Conservation (phyloP, 2,888 invertebrate genomes). For the Ormyrus nitidulus region DNA sequence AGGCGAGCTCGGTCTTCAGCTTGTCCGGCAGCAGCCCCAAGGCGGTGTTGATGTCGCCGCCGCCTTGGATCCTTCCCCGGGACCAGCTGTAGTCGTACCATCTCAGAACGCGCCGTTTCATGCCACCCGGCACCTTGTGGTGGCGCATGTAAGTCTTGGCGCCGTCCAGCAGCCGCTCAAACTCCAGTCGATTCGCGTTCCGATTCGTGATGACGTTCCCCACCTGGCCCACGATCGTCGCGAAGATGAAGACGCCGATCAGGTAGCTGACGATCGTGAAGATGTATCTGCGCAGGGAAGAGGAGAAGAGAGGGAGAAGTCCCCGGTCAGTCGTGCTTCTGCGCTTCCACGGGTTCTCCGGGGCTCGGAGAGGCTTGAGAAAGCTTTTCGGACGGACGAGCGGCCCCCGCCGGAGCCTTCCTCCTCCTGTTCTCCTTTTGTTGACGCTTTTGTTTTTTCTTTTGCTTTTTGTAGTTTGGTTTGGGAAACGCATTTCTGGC, state of each 20-base stretch:
- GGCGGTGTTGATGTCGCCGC: slow-evolving; percentile 96
- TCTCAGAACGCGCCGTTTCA: slow-evolving; percentile 95
- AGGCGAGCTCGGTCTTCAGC: slow-evolving; percentile 95
- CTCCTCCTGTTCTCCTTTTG: slow-evolving; percentile 61
- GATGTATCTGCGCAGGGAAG: slow-evolving; percentile 83
- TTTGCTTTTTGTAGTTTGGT: neutral
- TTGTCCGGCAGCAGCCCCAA: slow-evolving; percentile 95
- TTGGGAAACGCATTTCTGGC: no score
- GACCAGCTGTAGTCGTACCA: slow-evolving; percentile 99
- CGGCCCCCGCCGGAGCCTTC: slow-evolving; percentile 75
- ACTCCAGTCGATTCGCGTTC: slow-evolving; percentile 96
- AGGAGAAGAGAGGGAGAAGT: slow-evolving; percentile 61
- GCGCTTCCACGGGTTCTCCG: slow-evolving; percentile 31
- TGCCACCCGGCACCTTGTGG: slow-evolving; percentile 96
- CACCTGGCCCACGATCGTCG: slow-evolving; percentile 98
- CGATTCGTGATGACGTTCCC: slow-evolving; percentile 98
- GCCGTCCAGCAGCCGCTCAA: slow-evolving; percentile 94
- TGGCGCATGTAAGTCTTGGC: slow-evolving; percentile 98
- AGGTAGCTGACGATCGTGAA: slow-evolving; percentile 98
- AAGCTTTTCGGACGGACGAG: slow-evolving; percentile 66
- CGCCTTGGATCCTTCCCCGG: slow-evolving; percentile 95
- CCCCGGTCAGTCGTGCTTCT: slow-evolving; percentile 66
- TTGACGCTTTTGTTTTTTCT: slow-evolving; percentile 24
- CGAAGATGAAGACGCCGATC: slow-evolving; percentile 98
- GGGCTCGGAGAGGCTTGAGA: neutral